A percentile compares a stretch with the other conserved stretches of the same genome.
Evolutionary conservation across 2,797 vertebrate species (phyloP).

Genomic region (Merluccius polli): DNA sequence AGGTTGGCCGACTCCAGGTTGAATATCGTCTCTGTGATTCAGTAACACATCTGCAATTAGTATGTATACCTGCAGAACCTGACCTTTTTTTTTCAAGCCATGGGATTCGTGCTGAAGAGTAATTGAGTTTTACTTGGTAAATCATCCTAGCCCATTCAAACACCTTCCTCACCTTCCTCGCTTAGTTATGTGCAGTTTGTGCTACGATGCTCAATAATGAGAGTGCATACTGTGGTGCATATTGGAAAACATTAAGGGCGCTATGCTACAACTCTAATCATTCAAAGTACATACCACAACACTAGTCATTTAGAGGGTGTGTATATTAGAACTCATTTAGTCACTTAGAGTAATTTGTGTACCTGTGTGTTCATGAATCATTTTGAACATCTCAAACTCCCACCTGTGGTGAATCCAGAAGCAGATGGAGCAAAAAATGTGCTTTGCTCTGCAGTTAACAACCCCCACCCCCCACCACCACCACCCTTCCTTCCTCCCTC

Average conservation of each 20-base stretch:
- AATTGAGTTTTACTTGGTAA: background rate
- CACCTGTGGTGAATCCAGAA: conserved; percentile 51
- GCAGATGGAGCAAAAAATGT: conserved; percentile 37
- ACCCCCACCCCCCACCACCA: conserved; percentile 10
- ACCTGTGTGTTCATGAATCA: conserved; percentile 49
- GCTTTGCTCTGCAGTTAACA: conserved; percentile 38
- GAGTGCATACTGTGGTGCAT: background rate
- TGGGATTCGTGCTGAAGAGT: background rate
- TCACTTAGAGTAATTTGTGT: conserved; percentile 55
- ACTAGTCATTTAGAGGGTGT: background rate
- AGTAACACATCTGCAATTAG: background rate
- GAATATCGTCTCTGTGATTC: conserved; percentile 27
- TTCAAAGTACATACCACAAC: background rate
- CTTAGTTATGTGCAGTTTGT: background rate
- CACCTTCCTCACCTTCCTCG: background rate
- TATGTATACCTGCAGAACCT: background rate
- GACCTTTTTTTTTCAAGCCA: background rate
- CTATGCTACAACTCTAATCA: background rate
- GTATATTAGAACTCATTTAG: background rate
- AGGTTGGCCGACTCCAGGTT: conserved; percentile 43
- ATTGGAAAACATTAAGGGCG: background rate
- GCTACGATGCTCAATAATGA: background rate
- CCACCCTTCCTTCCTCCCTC: background rate
- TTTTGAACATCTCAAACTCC: conserved; percentile 29
- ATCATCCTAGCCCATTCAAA: background rate